Percentiles rank a stretch among this genome's conserved stretches.
These are phyloP conservation scores for Haliclystus octoradiatus DNA, from an alignment of 30 jellyfish, hydroid and myxozoan species.

Conservation along the genomic window DNA sequence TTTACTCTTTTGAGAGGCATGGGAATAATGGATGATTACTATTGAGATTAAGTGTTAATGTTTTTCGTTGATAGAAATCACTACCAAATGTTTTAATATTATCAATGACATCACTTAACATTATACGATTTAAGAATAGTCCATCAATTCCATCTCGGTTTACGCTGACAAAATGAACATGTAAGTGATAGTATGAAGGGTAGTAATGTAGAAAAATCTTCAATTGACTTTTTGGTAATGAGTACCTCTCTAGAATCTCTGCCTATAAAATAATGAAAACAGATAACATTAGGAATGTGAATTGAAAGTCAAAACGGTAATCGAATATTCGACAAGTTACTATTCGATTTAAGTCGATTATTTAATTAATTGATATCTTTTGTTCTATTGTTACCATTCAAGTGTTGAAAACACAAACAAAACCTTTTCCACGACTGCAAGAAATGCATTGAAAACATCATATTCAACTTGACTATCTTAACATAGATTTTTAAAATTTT, in stretches of 20 bases:
- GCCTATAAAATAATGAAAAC: constrained; percentile 24
- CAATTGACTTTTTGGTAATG: constrained; percentile 40
- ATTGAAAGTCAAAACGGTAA: no score
- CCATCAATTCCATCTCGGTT: constrained; percentile 25
- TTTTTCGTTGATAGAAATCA: constrained; percentile 56
- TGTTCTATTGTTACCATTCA: no score
- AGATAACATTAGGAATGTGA: neutral
- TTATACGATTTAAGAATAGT: constrained; percentile 61
- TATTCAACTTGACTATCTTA: no score
- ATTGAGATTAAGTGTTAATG: constrained; percentile 8
- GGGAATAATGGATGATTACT: neutral
- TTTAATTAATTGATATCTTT: no score
- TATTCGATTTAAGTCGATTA: no score
- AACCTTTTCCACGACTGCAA: no score
- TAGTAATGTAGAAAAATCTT: constrained; percentile 73
- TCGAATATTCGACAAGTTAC: no score
- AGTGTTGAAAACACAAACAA: no score
- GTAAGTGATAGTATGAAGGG: constrained; percentile 89
- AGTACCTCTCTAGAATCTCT: constrained; percentile 43
- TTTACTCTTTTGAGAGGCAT: no score
- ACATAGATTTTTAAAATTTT: no score
- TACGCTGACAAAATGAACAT: constrained; percentile 63
- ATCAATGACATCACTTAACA: constrained; percentile 69
- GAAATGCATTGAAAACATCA: no score
- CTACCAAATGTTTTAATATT: constrained; percentile 54